phyloP scores from a whole-genome alignment of 2,888 invertebrate genomes.

The Resseliella maxima region DNA sequence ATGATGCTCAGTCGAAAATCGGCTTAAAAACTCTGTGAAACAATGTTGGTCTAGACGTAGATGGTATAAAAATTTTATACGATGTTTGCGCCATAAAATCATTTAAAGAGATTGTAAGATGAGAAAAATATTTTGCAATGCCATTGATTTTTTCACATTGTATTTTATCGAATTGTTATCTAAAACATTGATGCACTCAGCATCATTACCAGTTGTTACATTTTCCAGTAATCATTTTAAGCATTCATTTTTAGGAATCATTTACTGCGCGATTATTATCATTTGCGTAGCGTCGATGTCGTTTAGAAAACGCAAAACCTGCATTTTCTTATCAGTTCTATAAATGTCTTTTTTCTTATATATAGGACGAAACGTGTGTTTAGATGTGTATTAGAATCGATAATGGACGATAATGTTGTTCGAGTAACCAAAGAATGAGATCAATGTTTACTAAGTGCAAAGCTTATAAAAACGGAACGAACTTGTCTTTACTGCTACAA shows the following conservation, averaged over 20 bases:
- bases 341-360: background rate
- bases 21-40: background rate
- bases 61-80: too few relatives aligned
- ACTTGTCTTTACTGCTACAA: slow-evolving; percentile 46
- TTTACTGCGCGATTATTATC: too few relatives aligned
- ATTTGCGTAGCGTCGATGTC: background rate
- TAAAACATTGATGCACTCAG: background rate
- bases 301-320: background rate
- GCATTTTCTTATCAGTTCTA: background rate
- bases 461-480: background rate
- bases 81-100: too few relatives aligned
- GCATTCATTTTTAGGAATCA: too few relatives aligned
- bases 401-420: background rate
- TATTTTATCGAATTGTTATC: background rate
- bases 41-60: too few relatives aligned
- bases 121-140: too few relatives aligned
- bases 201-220: background rate
- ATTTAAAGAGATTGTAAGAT: too few relatives aligned
- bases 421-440: slow-evolving; percentile 22
- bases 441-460: background rate
- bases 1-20: background rate
- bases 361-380: too few relatives aligned
- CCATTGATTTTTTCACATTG: too few relatives aligned
- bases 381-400: background rate
- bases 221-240: background rate